phyloP scores from a whole-genome alignment of 2,888 invertebrate genomes.

The Bugula neritina region DNA sequence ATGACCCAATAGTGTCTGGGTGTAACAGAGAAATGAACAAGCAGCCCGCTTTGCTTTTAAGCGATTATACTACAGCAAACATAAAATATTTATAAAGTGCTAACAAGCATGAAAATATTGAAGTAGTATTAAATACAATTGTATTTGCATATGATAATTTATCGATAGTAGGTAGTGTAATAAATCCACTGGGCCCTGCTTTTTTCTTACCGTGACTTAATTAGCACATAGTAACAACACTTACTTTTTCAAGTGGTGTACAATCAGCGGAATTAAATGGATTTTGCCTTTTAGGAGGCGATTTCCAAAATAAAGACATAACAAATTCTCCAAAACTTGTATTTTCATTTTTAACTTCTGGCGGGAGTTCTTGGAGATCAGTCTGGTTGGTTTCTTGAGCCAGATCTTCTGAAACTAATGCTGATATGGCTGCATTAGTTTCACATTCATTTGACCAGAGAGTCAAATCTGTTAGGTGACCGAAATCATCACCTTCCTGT shows the following conservation, averaged over 20 bases:
- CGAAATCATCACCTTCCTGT: background rate
- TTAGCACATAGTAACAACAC: no score
- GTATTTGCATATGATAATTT: background rate
- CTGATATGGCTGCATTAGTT: background rate
- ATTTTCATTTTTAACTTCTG: background rate
- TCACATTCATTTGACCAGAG: slow-evolving; percentile 1
- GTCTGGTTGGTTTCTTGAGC: background rate
- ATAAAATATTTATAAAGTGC: background rate
- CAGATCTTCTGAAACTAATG: background rate
- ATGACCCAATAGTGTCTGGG: no score
- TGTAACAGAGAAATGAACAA: no score
- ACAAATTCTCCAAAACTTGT: background rate
- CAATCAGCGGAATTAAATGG: background rate
- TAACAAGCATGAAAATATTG: background rate
- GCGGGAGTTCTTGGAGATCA: background rate
- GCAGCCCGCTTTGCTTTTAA: no score
- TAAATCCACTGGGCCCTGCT: background rate
- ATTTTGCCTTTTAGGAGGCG: background rate
- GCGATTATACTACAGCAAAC: background rate
- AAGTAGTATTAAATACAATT: background rate
- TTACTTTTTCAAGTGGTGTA: background rate
- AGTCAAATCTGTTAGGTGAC: background rate
- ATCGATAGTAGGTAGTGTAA: background rate
- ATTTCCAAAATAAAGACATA: background rate
- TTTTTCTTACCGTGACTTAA: no score